Evolutionary conservation across 2,888 invertebrate genomes (phyloP), one percentile per base, ranked within the genome.

Genomic region (Heliconius erato): DNA sequence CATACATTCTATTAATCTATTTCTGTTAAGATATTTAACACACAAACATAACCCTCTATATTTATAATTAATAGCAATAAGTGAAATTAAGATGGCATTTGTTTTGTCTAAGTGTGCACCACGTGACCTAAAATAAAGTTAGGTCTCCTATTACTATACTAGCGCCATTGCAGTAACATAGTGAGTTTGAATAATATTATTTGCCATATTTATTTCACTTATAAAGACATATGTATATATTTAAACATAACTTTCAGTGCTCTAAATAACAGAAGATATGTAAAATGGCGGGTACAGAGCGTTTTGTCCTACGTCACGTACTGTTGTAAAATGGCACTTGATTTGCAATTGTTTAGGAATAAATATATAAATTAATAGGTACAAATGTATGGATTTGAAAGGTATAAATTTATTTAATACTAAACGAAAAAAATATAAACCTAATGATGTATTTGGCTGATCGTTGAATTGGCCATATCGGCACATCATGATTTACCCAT

Each of bases 251-350:
- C 54, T 79, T 79, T 2, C 32, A n/a, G 54, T 59, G 71, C 71
- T 67, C 44, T 63, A 23, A 26, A 59, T 78, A 78, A 78, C 26
- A 78, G 26, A 40, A 72, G 11, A 32, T 65, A 80, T 74, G 65
- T 71, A 49, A 65, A 74, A 80, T 80, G 82, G 84, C 79, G 82
- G 80, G 82, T 74, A 68, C 49, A 28, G 35, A 74, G 54, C 79
- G 71, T 69, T 81, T 54, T 54, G 65, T 71, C 4, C 23, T 59
- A 63, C 59, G 59, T 72, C 81, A 83, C 69, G 76, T 76, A 76
- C 69, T 44, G 44, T 76, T 69, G 44, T 63, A 49, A 65, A 83
- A 79, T 80, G 80, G 80, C 80, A 80, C 72, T 68, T 54, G 40
- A 35, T 79, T n/a, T 49, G 16, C 2, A 49, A 19, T 49, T 23